These are phyloP conservation scores for Agapornis canus DNA, from an alignment of 2,797 vertebrate genomes.

Conservation along the genomic window DNA sequence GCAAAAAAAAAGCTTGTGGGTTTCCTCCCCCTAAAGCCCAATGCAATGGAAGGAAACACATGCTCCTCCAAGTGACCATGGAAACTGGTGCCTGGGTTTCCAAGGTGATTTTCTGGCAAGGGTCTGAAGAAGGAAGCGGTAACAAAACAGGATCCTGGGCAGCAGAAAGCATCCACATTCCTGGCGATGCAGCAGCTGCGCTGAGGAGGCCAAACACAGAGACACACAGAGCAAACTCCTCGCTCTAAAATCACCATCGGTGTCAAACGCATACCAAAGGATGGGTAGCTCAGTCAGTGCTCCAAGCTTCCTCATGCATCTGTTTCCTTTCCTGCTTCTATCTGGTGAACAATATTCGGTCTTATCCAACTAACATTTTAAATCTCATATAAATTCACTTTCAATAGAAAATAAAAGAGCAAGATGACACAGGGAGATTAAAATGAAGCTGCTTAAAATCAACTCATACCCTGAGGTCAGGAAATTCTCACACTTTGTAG, in stretches of 20 bases:
- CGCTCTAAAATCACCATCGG: neutral
- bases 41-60: conserved; percentile 1
- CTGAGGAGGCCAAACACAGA: neutral
- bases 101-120: conserved; percentile 67
- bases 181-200: neutral
- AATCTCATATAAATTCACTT: conserved; percentile 24
- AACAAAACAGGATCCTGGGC: conserved; percentile 41
- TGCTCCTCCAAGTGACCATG: conserved; percentile 53
- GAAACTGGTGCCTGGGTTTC: conserved; percentile 64
- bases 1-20: neutral
- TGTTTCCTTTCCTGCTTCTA: neutral
- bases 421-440: conserved; percentile 4
- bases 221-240: neutral
- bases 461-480: neutral
- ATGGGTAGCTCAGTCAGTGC: neutral
- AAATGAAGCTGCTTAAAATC: conserved; percentile 7
- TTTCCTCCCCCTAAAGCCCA: neutral
- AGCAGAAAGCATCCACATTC: conserved; percentile 32
- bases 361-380: neutral
- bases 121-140: neutral
- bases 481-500: neutral
- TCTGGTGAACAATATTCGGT: neutral
- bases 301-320: neutral
- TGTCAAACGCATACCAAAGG: neutral
- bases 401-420: conserved; percentile 26